Conservation (phyloP, 2,113 vertebrate species). For the Emberiza fucata region DNA sequence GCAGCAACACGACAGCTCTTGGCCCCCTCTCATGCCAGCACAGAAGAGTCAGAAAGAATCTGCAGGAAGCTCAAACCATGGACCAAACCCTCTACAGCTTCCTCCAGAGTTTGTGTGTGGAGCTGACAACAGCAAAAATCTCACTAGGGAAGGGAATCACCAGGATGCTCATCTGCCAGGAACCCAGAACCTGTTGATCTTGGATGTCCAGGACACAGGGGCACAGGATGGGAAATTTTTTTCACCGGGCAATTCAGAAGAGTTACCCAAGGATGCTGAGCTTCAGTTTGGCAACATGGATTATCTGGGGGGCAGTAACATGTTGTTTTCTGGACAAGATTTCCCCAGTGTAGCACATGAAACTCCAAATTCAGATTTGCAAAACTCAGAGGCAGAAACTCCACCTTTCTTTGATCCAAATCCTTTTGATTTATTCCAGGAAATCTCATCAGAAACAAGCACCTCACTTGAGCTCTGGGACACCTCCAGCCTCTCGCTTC, state of each 20-base stretch:
- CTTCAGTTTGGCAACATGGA: background rate
- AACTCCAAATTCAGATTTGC: background rate
- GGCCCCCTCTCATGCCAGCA: background rate
- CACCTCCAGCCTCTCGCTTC: background rate
- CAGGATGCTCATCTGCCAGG: background rate
- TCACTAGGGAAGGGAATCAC: background rate
- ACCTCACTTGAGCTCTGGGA: background rate
- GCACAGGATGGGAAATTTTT: background rate
- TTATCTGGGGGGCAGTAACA: background rate
- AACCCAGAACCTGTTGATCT: background rate
- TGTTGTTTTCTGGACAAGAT: background rate
- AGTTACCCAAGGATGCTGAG: background rate
- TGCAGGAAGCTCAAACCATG: background rate
- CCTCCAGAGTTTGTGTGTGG: background rate
- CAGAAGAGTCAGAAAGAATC: background rate
- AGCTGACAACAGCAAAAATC: background rate
- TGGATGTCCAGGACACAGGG: background rate
- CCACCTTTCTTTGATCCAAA: background rate
- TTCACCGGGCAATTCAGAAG: background rate
- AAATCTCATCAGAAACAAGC: background rate
- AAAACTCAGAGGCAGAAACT: background rate
- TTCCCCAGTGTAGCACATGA: background rate
- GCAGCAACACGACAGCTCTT: background rate
- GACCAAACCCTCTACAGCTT: background rate
- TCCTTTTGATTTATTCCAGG: background rate